A percentile compares a stretch with the other conserved stretches of the same genome.
Evolutionary conservation across 2,797 vertebrate species (phyloP).

Genomic region (Mormyrus hasselquistii): DNA sequence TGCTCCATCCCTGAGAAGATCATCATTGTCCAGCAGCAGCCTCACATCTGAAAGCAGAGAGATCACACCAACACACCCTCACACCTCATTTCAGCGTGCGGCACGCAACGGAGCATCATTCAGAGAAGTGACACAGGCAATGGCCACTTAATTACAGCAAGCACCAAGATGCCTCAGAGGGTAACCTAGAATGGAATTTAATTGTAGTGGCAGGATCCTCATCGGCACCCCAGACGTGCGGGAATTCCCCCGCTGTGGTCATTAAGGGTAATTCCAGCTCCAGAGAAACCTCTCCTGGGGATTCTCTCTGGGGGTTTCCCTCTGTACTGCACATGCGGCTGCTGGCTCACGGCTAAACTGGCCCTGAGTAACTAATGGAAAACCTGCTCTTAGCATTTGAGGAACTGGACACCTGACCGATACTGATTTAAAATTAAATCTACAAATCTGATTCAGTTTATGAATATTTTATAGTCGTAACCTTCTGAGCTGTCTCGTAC

Average conservation of each 20-base stretch:
- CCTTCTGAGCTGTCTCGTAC: background rate
- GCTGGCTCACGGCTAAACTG: background rate
- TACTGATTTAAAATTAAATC: background rate
- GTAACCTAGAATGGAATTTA: constrained; percentile 30
- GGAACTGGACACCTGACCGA: background rate
- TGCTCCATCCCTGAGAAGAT: constrained; percentile 95
- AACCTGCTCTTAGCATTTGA: background rate
- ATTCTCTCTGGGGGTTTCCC: background rate
- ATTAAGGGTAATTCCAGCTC: constrained; percentile 9
- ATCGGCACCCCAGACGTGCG: constrained; percentile 18
- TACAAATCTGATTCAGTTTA: background rate
- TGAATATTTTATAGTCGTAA: background rate
- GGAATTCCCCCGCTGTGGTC: constrained; percentile 14
- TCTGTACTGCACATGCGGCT: background rate
- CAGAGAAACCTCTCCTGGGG: background rate
- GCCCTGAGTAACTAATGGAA: background rate
- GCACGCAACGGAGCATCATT: background rate
- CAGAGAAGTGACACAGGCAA: constrained; percentile 23
- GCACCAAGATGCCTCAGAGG: constrained; percentile 27
- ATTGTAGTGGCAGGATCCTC: constrained; percentile 34
- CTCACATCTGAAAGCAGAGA: constrained; percentile 77
- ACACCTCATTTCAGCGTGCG: background rate
- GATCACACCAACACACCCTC: background rate
- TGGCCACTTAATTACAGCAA: constrained; percentile 42
- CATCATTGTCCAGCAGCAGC: constrained; percentile 92